Base-by-base conservation (phyloP, 2,888 invertebrate species). In the Lycia hirtaria region DNA sequence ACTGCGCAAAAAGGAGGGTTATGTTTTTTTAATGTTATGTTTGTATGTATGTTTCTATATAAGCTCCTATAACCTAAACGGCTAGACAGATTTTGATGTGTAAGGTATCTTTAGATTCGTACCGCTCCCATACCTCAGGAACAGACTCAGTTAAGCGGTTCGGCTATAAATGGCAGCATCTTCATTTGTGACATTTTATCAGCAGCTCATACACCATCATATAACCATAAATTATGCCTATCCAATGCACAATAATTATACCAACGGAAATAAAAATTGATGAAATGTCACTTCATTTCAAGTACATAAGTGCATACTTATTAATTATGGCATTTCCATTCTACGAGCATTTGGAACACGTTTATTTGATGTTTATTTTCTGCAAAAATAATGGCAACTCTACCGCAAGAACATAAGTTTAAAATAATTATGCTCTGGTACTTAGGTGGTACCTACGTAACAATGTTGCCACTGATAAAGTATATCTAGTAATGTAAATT, bases 151-250 rank as follows among this genome's bases (percentile, higher is more conserved):
- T n/a, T n/a, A n/a, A 32, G 14, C 6, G 6, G 4, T 32, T 28
- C 14, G 9, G 10, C 7, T 38, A n/a, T 33, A 35, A 37, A 44
- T 37, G 35, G 28, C 28, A 28, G 44, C 14, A 52, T 55, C 37
- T 55, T 57, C 45, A 59, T 61, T 56, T 58, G 54, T 60, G 53
- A 45, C 37, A 60, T 48, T 53, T 52, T 54, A 28, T 28, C 37
- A n/a, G 10, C 20, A 20, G 14, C 24, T 40, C 9, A 14, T 22
- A 14, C 12, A 14, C 22, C 33, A 47, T 24, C 7, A 32, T 6
- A 35, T 15, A 22, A 6, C n/a, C 15, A 24, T 47, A 20, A 47
- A 35, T 47, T 35, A 47, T 2, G 37, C 33, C 15, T 26, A 20
- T 15, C 33, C 14, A 22, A 14, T 0, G 17, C n/a, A 4, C 3